phyloP scores from a whole-genome alignment of 2,888 invertebrate genomes.

The Hyposoter didymator region DNA sequence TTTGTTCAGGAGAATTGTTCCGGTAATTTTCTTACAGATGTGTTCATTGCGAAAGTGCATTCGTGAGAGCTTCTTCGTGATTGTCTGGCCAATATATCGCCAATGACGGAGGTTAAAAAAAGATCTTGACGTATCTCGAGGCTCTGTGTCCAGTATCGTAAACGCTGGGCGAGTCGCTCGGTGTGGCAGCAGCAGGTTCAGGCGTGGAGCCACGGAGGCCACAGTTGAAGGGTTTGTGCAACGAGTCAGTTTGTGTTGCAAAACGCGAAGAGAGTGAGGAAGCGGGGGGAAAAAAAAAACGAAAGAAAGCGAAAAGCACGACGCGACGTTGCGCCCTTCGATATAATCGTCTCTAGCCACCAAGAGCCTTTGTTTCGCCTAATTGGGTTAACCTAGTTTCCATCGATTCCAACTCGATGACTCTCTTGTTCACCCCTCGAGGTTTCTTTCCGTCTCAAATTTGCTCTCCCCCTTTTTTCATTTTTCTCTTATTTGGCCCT shows the following conservation, averaged over 20 bases:
- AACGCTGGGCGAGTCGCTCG: not conserved
- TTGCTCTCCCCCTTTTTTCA: slow-evolving; percentile 15
- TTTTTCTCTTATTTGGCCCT: slow-evolving; percentile 11
- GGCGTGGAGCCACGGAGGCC: not conserved
- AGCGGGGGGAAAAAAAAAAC: not conserved
- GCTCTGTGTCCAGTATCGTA: not conserved
- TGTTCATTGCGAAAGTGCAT: not conserved
- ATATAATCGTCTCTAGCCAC: slow-evolving; percentile 71
- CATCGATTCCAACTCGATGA: slow-evolving; percentile 76
- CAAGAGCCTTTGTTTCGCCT: slow-evolving; percentile 78
- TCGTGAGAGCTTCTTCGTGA: not conserved
- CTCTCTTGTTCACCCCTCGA: slow-evolving; percentile 40
- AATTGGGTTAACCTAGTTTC: slow-evolving; percentile 80
- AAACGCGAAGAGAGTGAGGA: not conserved
- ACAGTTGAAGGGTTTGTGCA: slow-evolving; percentile 48
- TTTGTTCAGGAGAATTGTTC: too few relatives aligned
- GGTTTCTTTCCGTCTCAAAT: slow-evolving; percentile 19
- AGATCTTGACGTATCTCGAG: slow-evolving; percentile 2
- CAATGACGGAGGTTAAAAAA: not conserved
- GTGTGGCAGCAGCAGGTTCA: slow-evolving; percentile 3
- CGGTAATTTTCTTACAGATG: not conserved
- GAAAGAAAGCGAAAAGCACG: slow-evolving; percentile 19
- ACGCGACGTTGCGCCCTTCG: slow-evolving; percentile 64
- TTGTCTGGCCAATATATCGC: not conserved
- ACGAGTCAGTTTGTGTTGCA: slow-evolving; percentile 23